phyloP scores from a whole-genome alignment of 92 coral and sea anemone species.

The Ricordea florida region DNA sequence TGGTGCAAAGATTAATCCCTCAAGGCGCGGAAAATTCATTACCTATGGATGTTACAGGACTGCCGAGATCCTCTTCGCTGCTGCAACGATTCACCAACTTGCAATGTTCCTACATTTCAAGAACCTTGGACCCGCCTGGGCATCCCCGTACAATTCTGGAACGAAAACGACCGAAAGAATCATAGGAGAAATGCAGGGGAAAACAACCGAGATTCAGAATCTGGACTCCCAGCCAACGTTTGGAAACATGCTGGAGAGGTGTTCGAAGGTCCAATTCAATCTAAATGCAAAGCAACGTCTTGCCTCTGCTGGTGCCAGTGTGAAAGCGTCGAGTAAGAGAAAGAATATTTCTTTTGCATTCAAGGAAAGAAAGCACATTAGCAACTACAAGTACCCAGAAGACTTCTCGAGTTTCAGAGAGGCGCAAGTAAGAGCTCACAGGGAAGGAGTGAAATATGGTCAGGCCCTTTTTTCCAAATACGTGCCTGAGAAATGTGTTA shows the following conservation, averaged over 20 bases:
- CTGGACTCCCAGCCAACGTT: slow-evolving; percentile 44
- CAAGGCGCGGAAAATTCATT: slow-evolving; percentile 19
- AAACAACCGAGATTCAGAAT: slow-evolving; percentile 29
- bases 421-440: slow-evolving; percentile 35
- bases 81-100: slow-evolving; percentile 32
- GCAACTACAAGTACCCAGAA: slow-evolving; percentile 1
- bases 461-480: slow-evolving; percentile 34
- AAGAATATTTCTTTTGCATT: slow-evolving; percentile 8
- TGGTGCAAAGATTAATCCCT: slow-evolving; percentile 25
- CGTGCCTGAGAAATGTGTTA: slow-evolving; percentile 38
- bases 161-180: slow-evolving; percentile 52
- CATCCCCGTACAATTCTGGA: slow-evolving; percentile 55
- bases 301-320: slow-evolving; percentile 31
- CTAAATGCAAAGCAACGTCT: slow-evolving; percentile 29
- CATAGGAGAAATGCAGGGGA: slow-evolving; percentile 37
- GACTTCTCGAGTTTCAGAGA: slow-evolving; percentile 20
- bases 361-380: neutral
- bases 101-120: slow-evolving; percentile 59
- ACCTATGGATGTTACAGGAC: slow-evolving; percentile 39
- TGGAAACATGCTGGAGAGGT: slow-evolving; percentile 41
- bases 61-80: slow-evolving; percentile 41
- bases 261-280: slow-evolving; percentile 42
- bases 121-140: slow-evolving; percentile 19
- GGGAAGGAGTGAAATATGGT: slow-evolving; percentile 27
- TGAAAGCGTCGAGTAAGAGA: slow-evolving; percentile 17